Conservation (phyloP, 2,888 invertebrate species). For the Metellina segmentata region DNA sequence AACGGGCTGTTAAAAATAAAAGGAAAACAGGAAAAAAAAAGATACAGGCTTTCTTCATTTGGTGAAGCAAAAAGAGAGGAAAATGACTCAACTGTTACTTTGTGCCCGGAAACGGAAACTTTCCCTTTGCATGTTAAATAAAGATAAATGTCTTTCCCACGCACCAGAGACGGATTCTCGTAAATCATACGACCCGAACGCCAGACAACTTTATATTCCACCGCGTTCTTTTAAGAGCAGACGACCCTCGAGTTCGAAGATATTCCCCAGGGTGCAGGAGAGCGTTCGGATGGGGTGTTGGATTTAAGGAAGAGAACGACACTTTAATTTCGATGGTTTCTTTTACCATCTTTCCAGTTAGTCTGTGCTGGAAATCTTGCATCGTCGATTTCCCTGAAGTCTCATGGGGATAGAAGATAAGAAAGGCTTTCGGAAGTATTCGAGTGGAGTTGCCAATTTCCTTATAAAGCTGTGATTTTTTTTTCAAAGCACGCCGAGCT, state of each 20-base stretch:
- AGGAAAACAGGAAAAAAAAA: neutral
- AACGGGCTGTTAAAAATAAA: too few species aligned
- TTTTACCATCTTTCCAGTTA: neutral
- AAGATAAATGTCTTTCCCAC: conserved; percentile 22
- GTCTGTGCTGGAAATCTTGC: neutral
- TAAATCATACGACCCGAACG: conserved; percentile 11
- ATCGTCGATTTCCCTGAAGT: neutral
- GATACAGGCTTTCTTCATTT: neutral
- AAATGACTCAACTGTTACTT: neutral
- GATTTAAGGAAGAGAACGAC: neutral
- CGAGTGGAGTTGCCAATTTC: too few species aligned
- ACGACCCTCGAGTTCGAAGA: too few species aligned
- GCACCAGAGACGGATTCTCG: neutral
- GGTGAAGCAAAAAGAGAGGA: neutral
- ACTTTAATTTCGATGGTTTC: neutral
- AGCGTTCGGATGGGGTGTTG: neutral
- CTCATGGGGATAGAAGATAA: neutral
- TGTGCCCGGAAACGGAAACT: neutral
- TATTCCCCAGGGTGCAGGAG: neutral
- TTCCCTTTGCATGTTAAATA: conserved; percentile 31
- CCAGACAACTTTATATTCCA: neutral
- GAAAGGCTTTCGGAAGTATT: neutral
- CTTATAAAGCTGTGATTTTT: too few species aligned
- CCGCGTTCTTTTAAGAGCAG: neutral
- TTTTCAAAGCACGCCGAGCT: too few species aligned